Evolutionary conservation across 1,140 invertebrate species (phyloP), one percentile per base, ranked within the genome.

Genomic region (Drosophila bocki): DNA sequence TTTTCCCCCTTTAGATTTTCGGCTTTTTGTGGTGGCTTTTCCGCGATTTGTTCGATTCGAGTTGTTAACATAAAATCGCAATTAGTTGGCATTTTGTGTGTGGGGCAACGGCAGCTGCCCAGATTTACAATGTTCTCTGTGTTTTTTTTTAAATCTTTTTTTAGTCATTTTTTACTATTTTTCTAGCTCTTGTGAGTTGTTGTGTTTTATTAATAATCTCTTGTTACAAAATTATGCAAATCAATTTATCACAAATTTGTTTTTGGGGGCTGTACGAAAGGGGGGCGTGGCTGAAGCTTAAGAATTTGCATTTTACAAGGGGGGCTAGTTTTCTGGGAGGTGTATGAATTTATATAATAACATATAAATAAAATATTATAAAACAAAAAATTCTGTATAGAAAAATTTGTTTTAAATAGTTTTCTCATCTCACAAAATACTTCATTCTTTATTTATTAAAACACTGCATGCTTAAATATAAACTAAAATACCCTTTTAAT

Each of bases 61-160:
- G 65, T 84, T 85, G 82, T 85, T 86, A 82, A 82, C 82, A 85
- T 78, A 77, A 63, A 86, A 82, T 75, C 48, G 78, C 75, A 86
- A 85, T 86, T 82, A 83, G 65, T 65, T 68, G 80, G 59, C 75
- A 57, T 53, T 71, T 82, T 78, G 76, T 62, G 65, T 69, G 75
- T 70, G 62, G 39, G 51, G 62, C 63, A 56, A 67, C 62, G 37
- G 64, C 65, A 58, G 65, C 51, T 51, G 54, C 68, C 35, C 37
- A 22, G 33, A 26, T 7, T 39, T 56, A 37, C 53, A n/a, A 56
- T 39, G 53, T 39, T 56, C 53, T 56, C 11, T 22, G 1, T 3
- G 0, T 1, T 37, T 17, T 60, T 35, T 8, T 53, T 51, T 26
- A 26, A 19, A 19, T n/a, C 26, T 50, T 5, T 1, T 32, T 17